Conservation (phyloP, 35 echinoderm and acorn worm species). For the Ophioderma brevispina region DNA sequence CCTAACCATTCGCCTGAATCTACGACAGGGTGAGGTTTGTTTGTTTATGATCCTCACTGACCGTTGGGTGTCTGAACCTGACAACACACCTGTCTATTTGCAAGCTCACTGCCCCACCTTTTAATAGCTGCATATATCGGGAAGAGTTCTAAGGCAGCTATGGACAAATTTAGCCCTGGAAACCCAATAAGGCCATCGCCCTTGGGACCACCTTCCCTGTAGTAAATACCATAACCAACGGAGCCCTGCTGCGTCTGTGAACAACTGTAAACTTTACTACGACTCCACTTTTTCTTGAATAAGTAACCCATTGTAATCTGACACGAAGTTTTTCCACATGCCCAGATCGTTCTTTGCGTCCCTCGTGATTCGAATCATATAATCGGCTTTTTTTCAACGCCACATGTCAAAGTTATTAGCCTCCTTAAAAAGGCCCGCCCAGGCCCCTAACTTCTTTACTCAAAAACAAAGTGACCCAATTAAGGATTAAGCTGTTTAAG, state of each 20-base stretch:
- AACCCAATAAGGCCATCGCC: constrained; percentile 16
- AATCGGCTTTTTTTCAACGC: no score
- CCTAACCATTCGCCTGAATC: no score
- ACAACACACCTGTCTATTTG: constrained; percentile 3
- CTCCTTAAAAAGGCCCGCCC: no score
- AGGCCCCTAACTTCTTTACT: no score
- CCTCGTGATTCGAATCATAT: no score
- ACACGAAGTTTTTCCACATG: no score
- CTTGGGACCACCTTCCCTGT: constrained; percentile 26
- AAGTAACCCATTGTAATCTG: neutral
- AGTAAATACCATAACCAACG: constrained; percentile 42
- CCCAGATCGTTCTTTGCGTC: no score
- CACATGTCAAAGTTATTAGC: no score
- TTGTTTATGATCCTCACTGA: neutral
- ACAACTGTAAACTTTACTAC: constrained; percentile 13
- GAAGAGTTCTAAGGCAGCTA: constrained; percentile 30
- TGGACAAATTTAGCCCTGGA: neutral
- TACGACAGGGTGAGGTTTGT: constrained; percentile 17
- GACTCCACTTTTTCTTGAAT: neutral
- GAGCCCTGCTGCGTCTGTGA: constrained; percentile 18
- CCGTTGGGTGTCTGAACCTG: neutral
- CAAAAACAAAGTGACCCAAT: no score
- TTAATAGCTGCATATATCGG: constrained; percentile 14
- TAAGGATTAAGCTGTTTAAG: no score
- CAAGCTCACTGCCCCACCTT: constrained; percentile 10